A percentile compares a stretch with the other conserved stretches of the same genome.
phyloP scores from a whole-genome alignment of 2,888 invertebrate genomes.

The Eurytoma adleriae region DNA sequence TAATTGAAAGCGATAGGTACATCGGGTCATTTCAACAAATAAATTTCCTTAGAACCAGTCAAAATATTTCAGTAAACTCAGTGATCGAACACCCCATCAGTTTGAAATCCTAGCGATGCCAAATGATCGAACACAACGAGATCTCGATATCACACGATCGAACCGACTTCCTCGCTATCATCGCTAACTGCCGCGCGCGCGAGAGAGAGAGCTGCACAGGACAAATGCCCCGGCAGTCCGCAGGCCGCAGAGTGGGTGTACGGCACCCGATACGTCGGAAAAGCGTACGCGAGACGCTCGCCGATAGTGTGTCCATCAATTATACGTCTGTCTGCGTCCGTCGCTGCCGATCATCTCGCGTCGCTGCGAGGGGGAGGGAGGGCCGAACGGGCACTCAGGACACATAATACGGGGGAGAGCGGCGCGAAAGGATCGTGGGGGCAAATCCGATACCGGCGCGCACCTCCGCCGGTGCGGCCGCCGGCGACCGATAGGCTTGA shows the following conservation, averaged over 20 bases:
- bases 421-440: conserved; percentile 4
- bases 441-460: conserved; percentile 24
- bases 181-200: too few relatives aligned
- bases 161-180: too few relatives aligned
- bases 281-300: conserved; percentile 19
- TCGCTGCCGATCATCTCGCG: not conserved
- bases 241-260: conserved; percentile 29
- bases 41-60: too few relatives aligned
- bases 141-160: too few relatives aligned
- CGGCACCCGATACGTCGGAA: conserved; percentile 1
- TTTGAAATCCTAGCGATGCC: too few relatives aligned
- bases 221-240: conserved; percentile 12
- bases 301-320: conserved; percentile 46
- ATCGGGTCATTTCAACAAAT: too few relatives aligned
- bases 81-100: too few relatives aligned
- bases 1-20: too few relatives aligned
- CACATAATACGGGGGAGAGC: not conserved
- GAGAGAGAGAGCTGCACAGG: not conserved
- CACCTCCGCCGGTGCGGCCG: not conserved
- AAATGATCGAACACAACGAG: too few relatives aligned
- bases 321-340: conserved; percentile 12
- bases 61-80: too few relatives aligned
- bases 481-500: conserved; percentile 41
- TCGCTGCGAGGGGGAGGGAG: not conserved
- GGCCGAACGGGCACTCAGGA: not conserved